Evolutionary conservation across 1,140 invertebrate genomes (phyloP), one percentile per base, ranked within the genome.

Genomic region (Lordiphosa clarofinis): DNA sequence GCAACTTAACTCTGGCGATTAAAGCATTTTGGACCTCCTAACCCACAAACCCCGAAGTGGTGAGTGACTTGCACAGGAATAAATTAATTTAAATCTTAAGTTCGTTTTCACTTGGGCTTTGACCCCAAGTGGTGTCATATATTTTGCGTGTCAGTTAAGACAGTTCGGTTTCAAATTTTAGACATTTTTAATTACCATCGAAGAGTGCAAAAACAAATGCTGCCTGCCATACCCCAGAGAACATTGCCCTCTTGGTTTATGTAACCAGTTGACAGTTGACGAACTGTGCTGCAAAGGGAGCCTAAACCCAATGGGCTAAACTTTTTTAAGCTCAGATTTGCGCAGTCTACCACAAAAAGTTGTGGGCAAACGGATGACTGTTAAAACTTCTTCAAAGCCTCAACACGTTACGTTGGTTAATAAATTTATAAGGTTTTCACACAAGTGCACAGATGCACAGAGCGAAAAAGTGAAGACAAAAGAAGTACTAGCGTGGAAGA

Each of bases 101-200:
- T 28, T 31, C 28, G 43, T 43, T 73, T 40, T 15, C 56, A 62
- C 7, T 24, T 24, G 21, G 21, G 21, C 21, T 24, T 24, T 24
- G 21, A 5, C 21, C 21, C 28, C 28, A 31, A 31, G 28, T 2
- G 28, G 28, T 31, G 28, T 31, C 24, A 28, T 28, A 31, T 55
- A 47, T 37, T 59, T 36, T 58, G 54, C 24, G 24, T 56, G 46
- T 21, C 15, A 13, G 12, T 4, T n/a, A 4, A 4, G 35, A 5
- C 19, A 39, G n/a, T 9, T 21, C 38, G 40, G 60, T 13, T 15
- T 28, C 42, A 7, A 46, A 40, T 52, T 56, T 11, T 13, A 46
- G 49, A n/a, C 42, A 36, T 47, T 64, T 73, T 79, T 81, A 78
- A 78, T 78, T 74, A 81, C 70, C 70, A 74, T 74, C 46, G 70